These are phyloP conservation scores for Liparis tanakae DNA, from an alignment of 2,797 vertebrate genomes.

Conservation along the genomic window DNA sequence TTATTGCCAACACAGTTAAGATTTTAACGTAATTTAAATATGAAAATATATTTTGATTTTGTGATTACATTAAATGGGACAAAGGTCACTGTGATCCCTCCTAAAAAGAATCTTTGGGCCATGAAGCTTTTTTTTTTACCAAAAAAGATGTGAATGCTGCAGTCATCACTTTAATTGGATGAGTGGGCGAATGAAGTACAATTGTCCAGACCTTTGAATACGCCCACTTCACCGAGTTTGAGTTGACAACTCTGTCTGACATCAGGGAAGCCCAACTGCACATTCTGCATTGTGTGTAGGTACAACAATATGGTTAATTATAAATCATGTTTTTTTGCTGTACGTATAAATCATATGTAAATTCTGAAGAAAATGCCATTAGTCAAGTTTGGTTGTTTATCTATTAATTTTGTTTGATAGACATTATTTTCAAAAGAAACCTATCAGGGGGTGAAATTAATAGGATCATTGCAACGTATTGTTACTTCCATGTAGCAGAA, in stretches of 20 bases:
- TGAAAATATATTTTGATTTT: not conserved
- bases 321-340: not conserved
- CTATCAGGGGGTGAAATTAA: not conserved
- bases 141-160: not conserved
- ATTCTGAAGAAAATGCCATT: constrained; percentile 9
- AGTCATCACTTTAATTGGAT: not conserved
- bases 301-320: constrained; percentile 1
- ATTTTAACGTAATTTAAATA: not conserved
- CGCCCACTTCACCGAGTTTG: not conserved
- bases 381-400: not conserved
- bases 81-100: not conserved
- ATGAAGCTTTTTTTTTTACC: not conserved
- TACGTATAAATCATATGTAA: not conserved
- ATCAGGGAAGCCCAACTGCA: not conserved
- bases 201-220: not conserved
- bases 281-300: constrained; percentile 12
- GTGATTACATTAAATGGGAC: constrained; percentile 5
- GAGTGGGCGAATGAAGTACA: not conserved
- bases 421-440: not conserved
- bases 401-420: not conserved
- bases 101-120: not conserved
- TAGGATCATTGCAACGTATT: not conserved
- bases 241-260: not conserved
- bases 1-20: not conserved
- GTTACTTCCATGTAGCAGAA: not conserved